Base-by-base conservation (phyloP, 2,113 vertebrate genomes). In the Panthera uncia region DNA sequence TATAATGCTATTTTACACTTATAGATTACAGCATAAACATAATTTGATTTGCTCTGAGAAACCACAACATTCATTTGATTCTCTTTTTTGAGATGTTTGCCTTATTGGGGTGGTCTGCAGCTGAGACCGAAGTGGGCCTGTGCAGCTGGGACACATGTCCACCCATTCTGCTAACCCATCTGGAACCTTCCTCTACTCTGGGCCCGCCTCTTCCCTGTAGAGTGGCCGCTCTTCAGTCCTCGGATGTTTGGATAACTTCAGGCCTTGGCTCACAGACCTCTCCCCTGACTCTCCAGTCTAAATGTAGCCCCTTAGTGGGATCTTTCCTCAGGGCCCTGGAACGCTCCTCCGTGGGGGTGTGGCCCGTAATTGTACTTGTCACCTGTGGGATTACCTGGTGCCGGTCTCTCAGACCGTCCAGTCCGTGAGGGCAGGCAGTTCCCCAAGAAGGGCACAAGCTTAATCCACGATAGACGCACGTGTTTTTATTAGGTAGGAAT, bases 61-160 rank as follows among this genome's bases (percentile, higher is more conserved):
- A 45, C 27, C 27, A 9, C 3, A 48, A 48, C 45, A 10, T 14
- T 18, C 41, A 2, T 29, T 29, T 29, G 38, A 48, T 27, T 48
- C 74, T 4, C 7, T 48, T 4, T 18, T 4, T 25, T 25, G 14
- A 31, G 41, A 45, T 5, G 27, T 7, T 78, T 29, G 15, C 27
- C 27, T 2, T 29, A 16, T 1, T 4, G 15, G 41, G 74, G 74
- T 4, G 11, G 74, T 18, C 27, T 27, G 14, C 27, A 31, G 41
- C 41, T 48, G 7, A 8, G 45, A 48, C 7, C 15, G 0, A 7
- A 16, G 4, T 0, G 3, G 16, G 13, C 73, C 71, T 0, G 25
- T 13, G 7, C 73, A 38, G 5, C 15, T 21, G 55, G 21, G 19
- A 4, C 74, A 9, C 7, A 0, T 11, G 27, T 52, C 57, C 27